These are phyloP conservation scores for Spheniscus mendiculus DNA, from an alignment of 2,113 vertebrate species.

Conservation along the genomic window DNA sequence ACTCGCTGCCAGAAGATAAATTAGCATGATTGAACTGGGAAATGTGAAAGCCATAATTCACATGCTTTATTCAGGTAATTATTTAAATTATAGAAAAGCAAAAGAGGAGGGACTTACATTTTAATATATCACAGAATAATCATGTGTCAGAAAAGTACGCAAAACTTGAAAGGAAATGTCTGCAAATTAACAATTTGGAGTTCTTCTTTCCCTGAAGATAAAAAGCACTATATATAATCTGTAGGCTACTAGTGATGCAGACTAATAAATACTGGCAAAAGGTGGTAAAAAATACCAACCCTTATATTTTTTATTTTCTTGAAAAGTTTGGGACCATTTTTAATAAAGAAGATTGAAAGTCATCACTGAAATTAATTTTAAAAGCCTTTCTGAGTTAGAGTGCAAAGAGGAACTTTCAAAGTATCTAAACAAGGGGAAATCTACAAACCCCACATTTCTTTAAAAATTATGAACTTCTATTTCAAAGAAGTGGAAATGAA, in stretches of 20 bases:
- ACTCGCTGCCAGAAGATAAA: conserved; percentile 48
- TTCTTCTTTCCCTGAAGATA: not conserved
- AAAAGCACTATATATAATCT: not conserved
- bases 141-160: not conserved
- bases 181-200: not conserved
- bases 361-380: not conserved
- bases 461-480: not conserved
- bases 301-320: not conserved
- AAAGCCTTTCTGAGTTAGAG: not conserved
- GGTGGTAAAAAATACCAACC: not conserved
- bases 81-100: conserved; percentile 52
- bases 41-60: conserved; percentile 43
- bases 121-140: conserved; percentile 36
- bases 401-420: not conserved
- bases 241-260: not conserved
- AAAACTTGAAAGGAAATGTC: conserved; percentile 21
- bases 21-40: conserved; percentile 51
- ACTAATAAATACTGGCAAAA: not conserved
- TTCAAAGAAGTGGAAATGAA: not conserved
- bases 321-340: not conserved
- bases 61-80: conserved; percentile 55
- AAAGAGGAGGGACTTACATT: conserved; percentile 21
- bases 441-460: not conserved
- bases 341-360: not conserved
- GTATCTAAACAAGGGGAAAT: not conserved